phyloP scores from a whole-genome alignment of 92 coral and sea anemone species.

The Heteractis magnifica region DNA sequence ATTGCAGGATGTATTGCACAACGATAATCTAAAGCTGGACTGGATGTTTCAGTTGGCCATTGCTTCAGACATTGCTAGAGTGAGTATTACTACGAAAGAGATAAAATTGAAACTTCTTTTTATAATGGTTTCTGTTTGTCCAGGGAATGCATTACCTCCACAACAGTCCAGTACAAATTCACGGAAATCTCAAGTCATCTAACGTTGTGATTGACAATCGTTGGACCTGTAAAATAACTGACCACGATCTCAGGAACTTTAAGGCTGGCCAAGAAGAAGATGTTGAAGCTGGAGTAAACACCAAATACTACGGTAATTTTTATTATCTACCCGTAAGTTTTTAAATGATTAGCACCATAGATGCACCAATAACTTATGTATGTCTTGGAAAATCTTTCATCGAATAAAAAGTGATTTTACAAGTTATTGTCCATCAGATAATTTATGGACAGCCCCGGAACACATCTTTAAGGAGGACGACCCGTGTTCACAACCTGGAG shows the following conservation, averaged over 20 bases:
- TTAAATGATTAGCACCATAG: too few relatives aligned
- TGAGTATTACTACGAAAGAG: conserved; percentile 24
- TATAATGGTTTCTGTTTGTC: neutral
- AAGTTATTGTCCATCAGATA: conserved; percentile 36
- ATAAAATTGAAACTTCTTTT: neutral
- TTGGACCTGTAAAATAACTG: conserved; percentile 83
- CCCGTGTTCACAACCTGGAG: conserved; percentile 67
- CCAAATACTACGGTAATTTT: conserved; percentile 58
- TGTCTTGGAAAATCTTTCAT: neutral
- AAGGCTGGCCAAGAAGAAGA: conserved; percentile 72
- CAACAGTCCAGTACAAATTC: conserved; percentile 54
- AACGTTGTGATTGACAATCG: conserved; percentile 83
- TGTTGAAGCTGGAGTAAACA: conserved; percentile 67
- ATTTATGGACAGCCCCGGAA: conserved; percentile 83
- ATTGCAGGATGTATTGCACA: conserved; percentile 68
- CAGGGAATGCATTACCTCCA: conserved; percentile 74
- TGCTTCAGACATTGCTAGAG: conserved; percentile 79
- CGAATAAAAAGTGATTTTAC: neutral
- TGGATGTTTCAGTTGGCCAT: conserved; percentile 90
- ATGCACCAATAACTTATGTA: too few relatives aligned
- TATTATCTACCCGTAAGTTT: neutral
- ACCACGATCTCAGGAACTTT: conserved; percentile 62
- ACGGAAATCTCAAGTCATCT: conserved; percentile 85
- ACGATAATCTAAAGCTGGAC: conserved; percentile 70
- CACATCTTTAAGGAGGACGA: conserved; percentile 56